Conservation (phyloP, 2,888 invertebrate species). For the Cinara cedri region DNA sequence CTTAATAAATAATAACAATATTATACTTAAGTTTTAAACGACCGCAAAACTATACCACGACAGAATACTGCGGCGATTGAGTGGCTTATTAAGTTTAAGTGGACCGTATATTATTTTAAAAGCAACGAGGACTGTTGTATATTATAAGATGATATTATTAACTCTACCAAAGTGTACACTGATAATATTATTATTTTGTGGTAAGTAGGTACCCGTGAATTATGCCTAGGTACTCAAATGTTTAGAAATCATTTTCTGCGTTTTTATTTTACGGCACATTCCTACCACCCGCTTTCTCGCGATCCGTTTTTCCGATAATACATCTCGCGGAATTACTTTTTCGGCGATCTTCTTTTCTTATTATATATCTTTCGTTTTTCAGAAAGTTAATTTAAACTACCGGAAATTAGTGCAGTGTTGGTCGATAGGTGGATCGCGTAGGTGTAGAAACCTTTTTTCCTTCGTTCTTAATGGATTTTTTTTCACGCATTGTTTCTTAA, state of each 20-base stretch:
- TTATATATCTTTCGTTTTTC: constrained; percentile 3
- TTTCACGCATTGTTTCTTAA: constrained; percentile 13
- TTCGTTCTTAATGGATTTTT: constrained; percentile 24
- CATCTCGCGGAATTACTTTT: constrained; percentile 31
- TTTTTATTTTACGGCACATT: constrained; percentile 2
- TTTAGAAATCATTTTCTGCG: constrained; percentile 5
- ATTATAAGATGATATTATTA: background rate
- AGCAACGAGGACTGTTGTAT: background rate
- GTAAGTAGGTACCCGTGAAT: background rate
- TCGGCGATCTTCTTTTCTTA: background rate
- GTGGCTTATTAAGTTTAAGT: constrained; percentile 12
- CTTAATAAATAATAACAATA: too few species aligned
- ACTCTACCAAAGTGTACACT: background rate
- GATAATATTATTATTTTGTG: background rate
- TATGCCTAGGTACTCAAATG: background rate
- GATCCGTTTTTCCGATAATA: background rate
- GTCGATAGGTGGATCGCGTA: constrained; percentile 4
- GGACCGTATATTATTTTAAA: background rate
- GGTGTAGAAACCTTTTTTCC: background rate
- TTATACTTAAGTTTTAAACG: background rate
- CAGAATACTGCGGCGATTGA: background rate
- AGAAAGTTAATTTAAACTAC: constrained; percentile 35
- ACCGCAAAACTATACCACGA: background rate
- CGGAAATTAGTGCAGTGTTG: constrained; percentile 36
- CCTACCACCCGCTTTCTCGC: background rate